A percentile compares a stretch with the other conserved stretches of the same genome.
Conservation (phyloP, 2,888 invertebrate genomes). For the Lasioglossum pauxillum region DNA sequence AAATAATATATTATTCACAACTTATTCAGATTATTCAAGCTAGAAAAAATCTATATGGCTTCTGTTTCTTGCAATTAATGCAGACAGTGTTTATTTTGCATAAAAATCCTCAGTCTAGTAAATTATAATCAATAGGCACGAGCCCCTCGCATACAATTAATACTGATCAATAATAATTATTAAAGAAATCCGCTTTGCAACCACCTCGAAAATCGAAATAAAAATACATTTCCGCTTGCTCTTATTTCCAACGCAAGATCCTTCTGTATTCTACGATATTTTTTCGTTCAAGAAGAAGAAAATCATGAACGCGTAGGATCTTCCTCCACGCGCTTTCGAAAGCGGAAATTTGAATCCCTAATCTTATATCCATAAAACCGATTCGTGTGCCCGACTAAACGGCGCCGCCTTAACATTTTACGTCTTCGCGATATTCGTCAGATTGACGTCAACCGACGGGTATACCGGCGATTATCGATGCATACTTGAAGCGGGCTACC, state of each 20-base stretch:
- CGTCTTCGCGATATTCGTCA: constrained; percentile 49
- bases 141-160: neutral
- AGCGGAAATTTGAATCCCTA: constrained; percentile 56
- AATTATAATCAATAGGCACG: neutral
- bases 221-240: neutral
- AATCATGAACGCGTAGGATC: constrained; percentile 10
- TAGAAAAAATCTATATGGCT: neutral
- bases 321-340: constrained; percentile 50
- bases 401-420: constrained; percentile 71
- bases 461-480: constrained; percentile 70
- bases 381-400: constrained; percentile 54
- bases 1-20: neutral
- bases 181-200: neutral
- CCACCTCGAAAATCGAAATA: neutral
- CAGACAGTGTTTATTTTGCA: neutral
- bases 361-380: constrained; percentile 51
- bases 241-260: neutral
- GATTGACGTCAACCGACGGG: constrained; percentile 60
- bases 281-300: neutral
- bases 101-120: neutral
- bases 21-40: neutral
- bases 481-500: constrained; percentile 72
- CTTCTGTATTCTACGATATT: no score
- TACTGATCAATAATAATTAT: neutral
- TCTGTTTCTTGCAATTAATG: neutral